Percentiles rank a stretch among this genome's conserved stretches.
Evolutionary conservation across 1,140 invertebrate species (phyloP).

Genomic region (Temnothorax curvispinosus): DNA sequence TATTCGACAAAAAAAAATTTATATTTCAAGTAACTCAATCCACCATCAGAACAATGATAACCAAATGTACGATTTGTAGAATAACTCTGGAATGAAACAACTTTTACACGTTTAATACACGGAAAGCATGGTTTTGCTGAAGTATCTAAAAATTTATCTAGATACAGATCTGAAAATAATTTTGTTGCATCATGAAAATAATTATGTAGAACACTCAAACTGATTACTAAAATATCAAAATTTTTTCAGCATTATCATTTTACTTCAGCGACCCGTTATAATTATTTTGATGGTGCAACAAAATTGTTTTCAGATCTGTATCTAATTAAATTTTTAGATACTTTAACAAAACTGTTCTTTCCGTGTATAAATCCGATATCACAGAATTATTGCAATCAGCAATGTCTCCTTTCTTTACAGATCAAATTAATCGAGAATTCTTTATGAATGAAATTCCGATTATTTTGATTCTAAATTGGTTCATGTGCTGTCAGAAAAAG

Average conservation of each 20-base stretch:
- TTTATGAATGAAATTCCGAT: not conserved
- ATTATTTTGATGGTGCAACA: too few species aligned
- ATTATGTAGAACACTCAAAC: too few species aligned
- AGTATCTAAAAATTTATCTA: too few species aligned
- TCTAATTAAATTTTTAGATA: too few species aligned
- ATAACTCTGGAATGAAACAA: not conserved
- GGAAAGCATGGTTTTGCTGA: too few species aligned
- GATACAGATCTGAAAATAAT: too few species aligned
- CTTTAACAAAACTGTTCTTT: too few species aligned
- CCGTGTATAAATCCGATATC: not conserved
- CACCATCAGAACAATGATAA: not conserved
- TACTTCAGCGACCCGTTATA: too few species aligned
- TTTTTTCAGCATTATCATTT: too few species aligned
- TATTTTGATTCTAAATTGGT: not conserved
- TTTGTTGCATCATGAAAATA: too few species aligned
- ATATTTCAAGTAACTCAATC: not conserved
- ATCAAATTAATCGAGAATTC: not conserved
- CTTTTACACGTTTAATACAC: not conserved
- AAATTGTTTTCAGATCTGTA: too few species aligned
- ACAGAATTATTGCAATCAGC: not conserved
- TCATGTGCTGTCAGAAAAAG: not conserved
- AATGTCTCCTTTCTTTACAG: not conserved
- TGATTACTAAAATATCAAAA: too few species aligned
- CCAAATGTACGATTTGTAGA: not conserved
- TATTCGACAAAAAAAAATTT: not conserved